Base-by-base conservation (phyloP, 2,888 invertebrate species). In the Metopia argyrocephala region DNA sequence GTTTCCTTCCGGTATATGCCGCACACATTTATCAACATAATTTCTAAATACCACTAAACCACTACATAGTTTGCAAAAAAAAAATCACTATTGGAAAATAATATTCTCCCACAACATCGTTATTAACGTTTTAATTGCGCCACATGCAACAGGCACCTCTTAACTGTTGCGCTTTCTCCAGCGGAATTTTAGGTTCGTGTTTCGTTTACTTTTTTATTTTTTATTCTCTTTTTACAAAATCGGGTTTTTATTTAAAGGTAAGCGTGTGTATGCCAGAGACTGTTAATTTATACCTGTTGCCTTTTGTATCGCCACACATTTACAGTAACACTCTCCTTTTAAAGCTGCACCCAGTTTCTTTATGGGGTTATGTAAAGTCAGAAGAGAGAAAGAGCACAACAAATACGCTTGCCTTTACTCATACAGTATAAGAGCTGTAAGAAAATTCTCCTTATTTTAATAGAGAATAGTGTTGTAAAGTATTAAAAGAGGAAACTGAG, bases 101-200 rank as follows among this genome's bases (percentile, higher is more conserved):
- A n/a, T n/a, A n/a, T n/a, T 4, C 31, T 2, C 12, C 9, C 15
- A 38, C 38, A 38, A 38, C 6, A 2, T 12, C 38, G 12, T 38
- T 15, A 38, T 38, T 31, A 31, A 31, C 9, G 12, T 12, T 12
- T 31, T 31, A 7, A 31, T 2, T 48, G n/a, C 38, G 80, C 66
- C 57, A 82, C 81, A 85, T 87, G 87, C 89, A 89, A 88, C 87
- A 87, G 89, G 87, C 88, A 79, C 75, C 81, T 78, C 74, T 68
- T n/a, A 84, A 84, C 84, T 85, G 83, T 85, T 85, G 85, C 85
- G 79, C 82, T 82, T 80, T 64, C 45, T 75, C 66, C 46, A 56
- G 73, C 38, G 65, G 80, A 59, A 66, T 21, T 65, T 56, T 68
- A 25, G 68, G 57, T 54, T 70, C 45, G 25, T 38, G 45, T 38